A percentile compares a stretch with the other conserved stretches of the same genome.
These are phyloP conservation scores for Limnodromus scolopaceus DNA, from an alignment of 2,797 vertebrate species.

Conservation along the genomic window DNA sequence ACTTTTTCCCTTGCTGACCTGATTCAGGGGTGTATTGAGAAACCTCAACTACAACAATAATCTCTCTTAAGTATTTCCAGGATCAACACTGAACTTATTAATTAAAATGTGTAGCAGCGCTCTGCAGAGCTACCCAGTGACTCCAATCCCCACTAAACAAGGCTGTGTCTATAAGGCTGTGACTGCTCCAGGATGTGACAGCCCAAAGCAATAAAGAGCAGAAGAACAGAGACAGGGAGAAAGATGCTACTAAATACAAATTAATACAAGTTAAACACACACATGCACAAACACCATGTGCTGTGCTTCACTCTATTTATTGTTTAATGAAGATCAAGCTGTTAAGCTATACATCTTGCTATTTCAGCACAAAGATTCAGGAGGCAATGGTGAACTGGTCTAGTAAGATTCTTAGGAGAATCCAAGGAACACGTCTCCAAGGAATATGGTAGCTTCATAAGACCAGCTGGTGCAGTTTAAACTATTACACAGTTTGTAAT, in stretches of 20 bases:
- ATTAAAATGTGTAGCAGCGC: not conserved
- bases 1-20: not conserved
- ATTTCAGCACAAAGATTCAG: slow-evolving; percentile 1
- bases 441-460: slow-evolving; percentile 72
- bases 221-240: not conserved
- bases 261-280: not conserved
- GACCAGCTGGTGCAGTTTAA: slow-evolving; percentile 74
- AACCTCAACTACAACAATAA: not conserved
- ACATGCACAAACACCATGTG: not conserved
- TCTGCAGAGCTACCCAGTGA: not conserved
- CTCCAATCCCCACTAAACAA: not conserved
- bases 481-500: slow-evolving; percentile 74
- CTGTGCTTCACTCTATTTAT: not conserved
- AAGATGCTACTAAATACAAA: not conserved
- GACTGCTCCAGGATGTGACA: not conserved
- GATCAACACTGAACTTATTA: not conserved
- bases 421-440: slow-evolving; percentile 46
- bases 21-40: not conserved
- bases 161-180: not conserved
- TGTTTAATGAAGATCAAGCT: slow-evolving; percentile 19
- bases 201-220: not conserved
- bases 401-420: slow-evolving; percentile 35
- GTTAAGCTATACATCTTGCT: not conserved
- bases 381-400: slow-evolving; percentile 34
- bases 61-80: not conserved